phyloP scores from a whole-genome alignment of 1,140 invertebrate genomes.

The Lasioglossum baleicum region DNA sequence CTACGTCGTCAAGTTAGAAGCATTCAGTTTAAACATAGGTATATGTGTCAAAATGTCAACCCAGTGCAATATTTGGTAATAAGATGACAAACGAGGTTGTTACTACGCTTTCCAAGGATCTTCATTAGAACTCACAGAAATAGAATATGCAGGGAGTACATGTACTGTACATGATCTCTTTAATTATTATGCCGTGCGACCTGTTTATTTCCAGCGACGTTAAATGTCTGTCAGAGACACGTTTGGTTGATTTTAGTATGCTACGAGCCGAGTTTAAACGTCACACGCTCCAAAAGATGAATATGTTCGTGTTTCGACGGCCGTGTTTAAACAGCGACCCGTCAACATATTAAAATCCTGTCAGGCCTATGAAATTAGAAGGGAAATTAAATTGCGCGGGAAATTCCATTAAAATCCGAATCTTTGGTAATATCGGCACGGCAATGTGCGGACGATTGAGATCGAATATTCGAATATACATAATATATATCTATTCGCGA shows the following conservation, averaged over 20 bases:
- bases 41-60: no score
- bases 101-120: no score
- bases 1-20: no score
- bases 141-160: neutral
- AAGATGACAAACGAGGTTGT: no score
- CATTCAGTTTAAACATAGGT: no score
- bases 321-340: constrained; percentile 24
- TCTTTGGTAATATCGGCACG: no score
- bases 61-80: no score
- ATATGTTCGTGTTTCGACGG: constrained; percentile 6
- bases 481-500: neutral
- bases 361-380: neutral
- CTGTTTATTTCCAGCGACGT: constrained; percentile 17
- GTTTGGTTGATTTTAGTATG: constrained; percentile 24
- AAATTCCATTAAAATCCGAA: neutral
- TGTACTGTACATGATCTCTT: constrained; percentile 19
- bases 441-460: neutral
- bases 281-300: constrained; percentile 10
- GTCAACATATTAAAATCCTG: constrained; percentile 17
- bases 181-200: constrained; percentile 30
- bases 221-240: constrained; percentile 36
- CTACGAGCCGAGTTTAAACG: neutral
- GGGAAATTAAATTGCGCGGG: constrained; percentile 1
- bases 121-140: no score
- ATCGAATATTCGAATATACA: neutral